These are phyloP conservation scores for Crypturellus tataupa DNA, from an alignment of 2,797 vertebrate species.

Conservation along the genomic window DNA sequence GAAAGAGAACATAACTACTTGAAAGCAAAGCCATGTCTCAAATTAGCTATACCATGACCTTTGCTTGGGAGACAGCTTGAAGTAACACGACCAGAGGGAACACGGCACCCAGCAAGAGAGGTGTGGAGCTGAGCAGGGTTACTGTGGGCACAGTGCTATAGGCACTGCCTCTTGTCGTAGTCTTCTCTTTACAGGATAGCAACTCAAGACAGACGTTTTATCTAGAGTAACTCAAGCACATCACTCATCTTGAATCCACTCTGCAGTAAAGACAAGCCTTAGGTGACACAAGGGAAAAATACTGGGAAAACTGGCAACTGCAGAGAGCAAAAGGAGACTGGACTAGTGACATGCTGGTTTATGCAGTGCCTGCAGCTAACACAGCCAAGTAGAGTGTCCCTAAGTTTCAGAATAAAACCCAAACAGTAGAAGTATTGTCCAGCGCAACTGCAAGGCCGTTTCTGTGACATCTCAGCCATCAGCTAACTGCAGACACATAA, in stretches of 20 bases:
- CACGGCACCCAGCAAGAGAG: accelerated
- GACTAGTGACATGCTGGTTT: neutral
- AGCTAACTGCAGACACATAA: neutral
- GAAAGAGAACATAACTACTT: constrained; percentile 19
- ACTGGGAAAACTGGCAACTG: neutral
- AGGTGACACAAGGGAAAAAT: neutral
- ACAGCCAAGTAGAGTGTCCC: neutral
- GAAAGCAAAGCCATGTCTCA: constrained; percentile 48
- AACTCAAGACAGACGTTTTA: neutral
- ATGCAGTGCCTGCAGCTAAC: neutral
- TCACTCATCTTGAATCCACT: neutral
- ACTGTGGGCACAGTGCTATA: neutral
- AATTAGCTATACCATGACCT: constrained; percentile 3
- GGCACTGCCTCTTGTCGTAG: neutral
- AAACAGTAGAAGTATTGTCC: neutral
- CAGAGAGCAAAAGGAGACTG: neutral
- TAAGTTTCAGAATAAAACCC: neutral
- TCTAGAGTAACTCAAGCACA: neutral
- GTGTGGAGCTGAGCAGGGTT: accelerated
- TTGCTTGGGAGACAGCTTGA: neutral
- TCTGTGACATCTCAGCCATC: neutral
- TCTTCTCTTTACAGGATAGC: neutral
- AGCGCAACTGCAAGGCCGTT: neutral
- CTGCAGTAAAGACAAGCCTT: neutral
- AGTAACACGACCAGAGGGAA: neutral